Evolutionary conservation across 2,888 invertebrate genomes (phyloP).

Genomic region (Sinopyrophorus schimmeli): DNA sequence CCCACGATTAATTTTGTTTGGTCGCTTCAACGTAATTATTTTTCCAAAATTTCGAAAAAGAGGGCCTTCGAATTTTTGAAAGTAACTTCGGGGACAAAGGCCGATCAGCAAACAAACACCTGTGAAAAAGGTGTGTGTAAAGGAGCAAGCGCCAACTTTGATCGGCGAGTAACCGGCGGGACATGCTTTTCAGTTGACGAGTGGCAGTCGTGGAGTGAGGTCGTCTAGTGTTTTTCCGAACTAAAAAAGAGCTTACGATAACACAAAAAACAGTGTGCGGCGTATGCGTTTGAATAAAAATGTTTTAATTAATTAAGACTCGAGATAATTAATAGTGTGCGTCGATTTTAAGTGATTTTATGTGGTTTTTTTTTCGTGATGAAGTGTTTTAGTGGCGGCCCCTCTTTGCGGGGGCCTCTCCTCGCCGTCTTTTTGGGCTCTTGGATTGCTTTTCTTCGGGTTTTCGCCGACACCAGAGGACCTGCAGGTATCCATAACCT

Average conservation of each 20-base stretch:
- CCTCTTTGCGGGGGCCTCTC: slow-evolving; percentile 41
- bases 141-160: slow-evolving; percentile 42
- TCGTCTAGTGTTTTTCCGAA: slow-evolving; percentile 9
- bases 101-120: too few relatives aligned
- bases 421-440: slow-evolving; percentile 39
- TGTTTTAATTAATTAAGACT: too few relatives aligned
- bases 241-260: too few relatives aligned
- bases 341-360: slow-evolving; percentile 4
- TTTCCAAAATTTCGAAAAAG: too few relatives aligned
- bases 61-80: too few relatives aligned
- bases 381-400: slow-evolving; percentile 45
- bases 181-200: slow-evolving; percentile 39
- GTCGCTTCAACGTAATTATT: too few relatives aligned
- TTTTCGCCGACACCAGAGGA: slow-evolving; percentile 43
- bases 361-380: slow-evolving; percentile 26
- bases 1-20: too few relatives aligned
- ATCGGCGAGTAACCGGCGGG: slow-evolving; percentile 30
- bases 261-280: too few relatives aligned
- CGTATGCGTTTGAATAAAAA: too few relatives aligned
- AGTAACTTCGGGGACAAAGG: too few relatives aligned
- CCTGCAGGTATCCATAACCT: slow-evolving; percentile 39
- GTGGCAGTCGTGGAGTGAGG: slow-evolving; percentile 31
- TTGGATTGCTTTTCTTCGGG: slow-evolving; percentile 43
- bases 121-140: too few relatives aligned
- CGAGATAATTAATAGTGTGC: too few relatives aligned